Percentiles rank a stretch among this genome's conserved stretches.
Evolutionary conservation across 1,140 invertebrate genomes (phyloP).

Genomic region (Tetramorium parvispinum): DNA sequence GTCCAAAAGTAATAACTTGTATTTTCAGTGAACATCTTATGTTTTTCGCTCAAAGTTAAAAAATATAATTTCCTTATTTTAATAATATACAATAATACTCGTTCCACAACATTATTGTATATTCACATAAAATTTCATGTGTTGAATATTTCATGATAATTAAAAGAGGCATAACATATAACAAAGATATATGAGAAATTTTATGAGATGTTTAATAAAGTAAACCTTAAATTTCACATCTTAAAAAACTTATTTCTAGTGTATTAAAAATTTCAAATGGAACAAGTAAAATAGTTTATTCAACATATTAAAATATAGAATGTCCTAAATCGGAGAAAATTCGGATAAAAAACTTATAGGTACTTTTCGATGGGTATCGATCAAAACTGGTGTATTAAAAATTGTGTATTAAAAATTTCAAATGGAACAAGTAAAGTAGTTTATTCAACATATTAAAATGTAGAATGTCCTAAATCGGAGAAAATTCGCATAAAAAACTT

Average conservation of each 20-base stretch:
- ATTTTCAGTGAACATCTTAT: background rate
- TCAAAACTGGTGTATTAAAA: background rate
- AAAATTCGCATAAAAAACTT: background rate
- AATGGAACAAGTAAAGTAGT: background rate
- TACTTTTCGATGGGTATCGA: background rate
- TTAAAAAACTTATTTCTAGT: constrained; percentile 42
- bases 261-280: constrained; percentile 62
- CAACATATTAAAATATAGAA: constrained; percentile 39
- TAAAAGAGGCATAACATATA: too few species aligned
- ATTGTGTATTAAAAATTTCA: constrained; percentile 66
- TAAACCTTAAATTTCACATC: too few species aligned
- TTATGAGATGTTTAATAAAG: too few species aligned
- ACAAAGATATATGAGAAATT: too few species aligned
- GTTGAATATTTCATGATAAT: too few species aligned
- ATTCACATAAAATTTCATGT: too few species aligned
- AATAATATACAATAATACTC: background rate
- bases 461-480: constrained; percentile 22
- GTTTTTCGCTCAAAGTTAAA: background rate
- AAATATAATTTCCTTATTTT: background rate
- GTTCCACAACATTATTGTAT: too few species aligned
- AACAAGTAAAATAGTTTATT: background rate
- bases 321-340: constrained; percentile 3
- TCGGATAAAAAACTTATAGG: background rate
- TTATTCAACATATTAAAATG: constrained; percentile 30
- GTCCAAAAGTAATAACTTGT: background rate